A percentile compares a stretch with the other conserved stretches of the same genome.
Conservation (phyloP, 64 coral and sea anemone genomes). For the Stichodactyla mertensii region DNA sequence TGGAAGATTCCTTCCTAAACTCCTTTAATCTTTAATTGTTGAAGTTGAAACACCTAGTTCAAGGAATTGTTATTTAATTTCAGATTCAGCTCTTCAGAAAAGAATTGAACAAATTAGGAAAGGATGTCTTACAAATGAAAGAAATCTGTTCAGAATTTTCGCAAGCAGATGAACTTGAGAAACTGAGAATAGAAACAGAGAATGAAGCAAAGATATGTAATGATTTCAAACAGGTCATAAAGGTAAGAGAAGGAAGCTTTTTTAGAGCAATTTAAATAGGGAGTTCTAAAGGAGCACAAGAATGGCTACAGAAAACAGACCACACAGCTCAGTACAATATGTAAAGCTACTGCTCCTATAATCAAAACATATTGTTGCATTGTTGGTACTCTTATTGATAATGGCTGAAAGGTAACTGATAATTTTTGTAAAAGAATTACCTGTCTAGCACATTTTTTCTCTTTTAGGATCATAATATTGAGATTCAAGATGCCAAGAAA, state of each 20-base stretch:
- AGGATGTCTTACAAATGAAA: conserved; percentile 15
- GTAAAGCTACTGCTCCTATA: too few relatives aligned
- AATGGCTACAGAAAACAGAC: too few relatives aligned
- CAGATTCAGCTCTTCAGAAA: conserved; percentile 38
- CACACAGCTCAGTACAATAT: too few relatives aligned
- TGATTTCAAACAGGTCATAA: conserved; percentile 20
- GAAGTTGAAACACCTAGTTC: too few relatives aligned
- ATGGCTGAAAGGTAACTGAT: too few relatives aligned
- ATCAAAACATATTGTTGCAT: too few relatives aligned
- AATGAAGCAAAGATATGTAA: neutral
- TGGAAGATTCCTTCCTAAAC: too few relatives aligned
- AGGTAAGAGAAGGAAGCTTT: conserved; percentile 5
- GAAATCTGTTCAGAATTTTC: neutral
- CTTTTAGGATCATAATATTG: conserved; percentile 36
- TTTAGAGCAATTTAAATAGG: too few relatives aligned
- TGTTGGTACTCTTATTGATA: too few relatives aligned
- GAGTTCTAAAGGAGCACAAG: too few relatives aligned
- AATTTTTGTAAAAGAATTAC: too few relatives aligned
- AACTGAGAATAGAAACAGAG: conserved; percentile 9
- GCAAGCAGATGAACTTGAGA: neutral
- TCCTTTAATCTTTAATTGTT: too few relatives aligned
- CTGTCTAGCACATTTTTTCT: neutral
- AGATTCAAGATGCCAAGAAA: conserved; percentile 48
- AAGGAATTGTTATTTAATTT: neutral
- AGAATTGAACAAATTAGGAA: conserved; percentile 24